Conservation (phyloP, 2,797 vertebrate species). For the Huso huso region DNA sequence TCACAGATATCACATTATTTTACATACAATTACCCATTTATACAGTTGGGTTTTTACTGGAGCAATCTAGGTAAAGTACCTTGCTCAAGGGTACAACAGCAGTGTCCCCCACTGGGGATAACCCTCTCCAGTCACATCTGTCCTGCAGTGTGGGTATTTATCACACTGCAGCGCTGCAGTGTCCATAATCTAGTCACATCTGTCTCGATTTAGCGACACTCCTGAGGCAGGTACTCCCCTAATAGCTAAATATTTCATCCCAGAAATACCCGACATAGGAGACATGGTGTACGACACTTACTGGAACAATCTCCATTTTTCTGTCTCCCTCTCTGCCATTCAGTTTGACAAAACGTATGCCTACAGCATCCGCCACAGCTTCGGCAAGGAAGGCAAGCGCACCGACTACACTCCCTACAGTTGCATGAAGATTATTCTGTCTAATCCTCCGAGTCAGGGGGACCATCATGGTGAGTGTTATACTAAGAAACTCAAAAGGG, state of each 20-base stretch:
- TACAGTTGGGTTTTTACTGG: no score
- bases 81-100: no score
- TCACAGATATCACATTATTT: no score
- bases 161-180: constrained; percentile 19
- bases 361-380: constrained; percentile 91
- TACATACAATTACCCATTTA: no score
- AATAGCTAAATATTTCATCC: constrained; percentile 54
- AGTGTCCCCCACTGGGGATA: no score
- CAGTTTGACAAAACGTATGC: constrained; percentile 97
- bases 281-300: constrained; percentile 46
- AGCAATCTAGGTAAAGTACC: no score
- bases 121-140: no score
- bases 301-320: constrained; percentile 16
- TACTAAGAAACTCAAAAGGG: no score
- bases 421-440: constrained; percentile 98
- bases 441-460: constrained; percentile 87
- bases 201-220: constrained; percentile 44
- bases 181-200: constrained; percentile 49
- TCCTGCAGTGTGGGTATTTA: no score
- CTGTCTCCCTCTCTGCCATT: constrained; percentile 23
- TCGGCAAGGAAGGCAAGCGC: constrained; percentile 92
- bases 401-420: constrained; percentile 96
- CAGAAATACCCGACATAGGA: constrained; percentile 45
- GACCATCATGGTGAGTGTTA: constrained; percentile 88
- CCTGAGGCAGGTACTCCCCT: constrained; percentile 50